Percentiles rank a stretch among this genome's conserved stretches.
phyloP scores from a whole-genome alignment of 1,140 invertebrate genomes.

The Magallana ariakensis region DNA sequence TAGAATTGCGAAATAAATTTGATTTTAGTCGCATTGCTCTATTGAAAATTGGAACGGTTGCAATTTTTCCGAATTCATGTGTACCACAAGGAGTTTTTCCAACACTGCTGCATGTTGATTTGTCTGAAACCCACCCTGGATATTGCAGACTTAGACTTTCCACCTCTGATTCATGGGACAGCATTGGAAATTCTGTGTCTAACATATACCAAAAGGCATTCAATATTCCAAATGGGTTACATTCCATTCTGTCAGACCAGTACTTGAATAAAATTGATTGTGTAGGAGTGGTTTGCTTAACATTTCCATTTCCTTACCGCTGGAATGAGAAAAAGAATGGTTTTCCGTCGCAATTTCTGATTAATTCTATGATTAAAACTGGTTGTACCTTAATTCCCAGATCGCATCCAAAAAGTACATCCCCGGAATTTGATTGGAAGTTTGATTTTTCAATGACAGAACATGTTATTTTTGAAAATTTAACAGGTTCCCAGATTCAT shows the following conservation, averaged over 20 bases:
- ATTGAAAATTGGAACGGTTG: not conserved
- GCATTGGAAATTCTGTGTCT: not conserved
- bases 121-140: not conserved
- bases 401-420: not conserved
- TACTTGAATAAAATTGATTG: not conserved
- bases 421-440: conserved; percentile 45
- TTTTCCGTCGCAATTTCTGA: not conserved
- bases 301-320: not conserved
- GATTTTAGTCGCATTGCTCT: not conserved
- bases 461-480: conserved; percentile 26
- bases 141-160: not conserved
- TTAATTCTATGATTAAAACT: not conserved
- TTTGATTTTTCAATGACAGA: conserved; percentile 47
- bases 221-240: not conserved
- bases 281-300: not conserved
- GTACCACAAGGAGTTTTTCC: not conserved
- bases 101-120: not conserved
- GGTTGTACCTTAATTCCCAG: conserved; percentile 8
- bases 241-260: not conserved
- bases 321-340: not conserved
- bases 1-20: not conserved
- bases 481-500: conserved; percentile 37
- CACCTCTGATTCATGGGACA: not conserved
- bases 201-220: not conserved
- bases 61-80: not conserved